These are phyloP conservation scores for Myxocyprinus asiaticus DNA, from an alignment of 2,113 vertebrate species.

Conservation along the genomic window DNA sequence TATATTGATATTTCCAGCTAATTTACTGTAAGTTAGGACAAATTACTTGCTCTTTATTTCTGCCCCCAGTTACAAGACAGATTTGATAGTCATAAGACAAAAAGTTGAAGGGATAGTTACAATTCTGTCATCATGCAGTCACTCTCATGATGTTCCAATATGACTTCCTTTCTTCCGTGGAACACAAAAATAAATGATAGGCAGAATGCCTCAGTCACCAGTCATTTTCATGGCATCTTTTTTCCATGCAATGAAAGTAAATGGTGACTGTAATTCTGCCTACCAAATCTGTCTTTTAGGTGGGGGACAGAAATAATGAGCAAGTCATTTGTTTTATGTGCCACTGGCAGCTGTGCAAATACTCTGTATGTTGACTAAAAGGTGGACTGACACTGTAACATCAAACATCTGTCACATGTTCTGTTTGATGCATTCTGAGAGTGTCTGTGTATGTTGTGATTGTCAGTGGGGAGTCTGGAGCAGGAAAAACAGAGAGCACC, in stretches of 20 bases:
- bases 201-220: too few relatives aligned
- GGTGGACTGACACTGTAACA: background rate
- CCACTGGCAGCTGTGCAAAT: background rate
- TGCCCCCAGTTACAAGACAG: background rate
- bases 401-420: conserved; percentile 8
- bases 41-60: background rate
- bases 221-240: too few relatives aligned
- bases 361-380: background rate
- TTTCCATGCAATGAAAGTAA: too few relatives aligned
- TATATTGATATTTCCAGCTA: background rate
- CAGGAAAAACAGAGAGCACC: conserved; percentile 95
- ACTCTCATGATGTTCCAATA: too few relatives aligned
- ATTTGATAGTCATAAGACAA: background rate
- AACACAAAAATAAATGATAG: too few relatives aligned
- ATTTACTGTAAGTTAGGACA: background rate
- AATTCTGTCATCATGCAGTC: too few relatives aligned
- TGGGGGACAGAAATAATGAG: background rate
- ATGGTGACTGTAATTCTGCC: too few relatives aligned
- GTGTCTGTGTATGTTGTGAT: background rate
- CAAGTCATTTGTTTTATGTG: background rate
- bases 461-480: conserved; percentile 92
- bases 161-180: too few relatives aligned
- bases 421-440: conserved; percentile 3
- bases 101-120: background rate
- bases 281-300: too few relatives aligned